Evolutionary conservation across 2,888 invertebrate genomes (phyloP), one percentile per base, ranked within the genome.

Genomic region (Sinodicranocentrus sp.): DNA sequence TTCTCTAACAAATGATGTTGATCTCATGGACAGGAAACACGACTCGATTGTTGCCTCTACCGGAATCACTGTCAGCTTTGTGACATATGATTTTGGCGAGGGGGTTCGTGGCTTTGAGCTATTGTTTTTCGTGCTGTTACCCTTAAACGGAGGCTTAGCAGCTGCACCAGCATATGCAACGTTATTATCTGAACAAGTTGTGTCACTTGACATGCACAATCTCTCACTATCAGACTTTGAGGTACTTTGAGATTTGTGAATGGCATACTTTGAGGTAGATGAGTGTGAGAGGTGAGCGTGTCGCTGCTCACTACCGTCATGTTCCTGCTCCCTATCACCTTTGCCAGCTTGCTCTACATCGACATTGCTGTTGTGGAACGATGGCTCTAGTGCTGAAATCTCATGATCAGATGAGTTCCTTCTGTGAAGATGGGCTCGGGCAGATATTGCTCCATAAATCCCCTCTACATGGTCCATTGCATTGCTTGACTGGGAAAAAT

Each of bases 41-140:
- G 82, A 70, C 63, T 82, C 82, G 48, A 26, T 76, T 48, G 63
- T 71, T 63, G 82, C 61, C 19, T 82, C 82, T 5, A 76, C 82
- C 63, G 82, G 82, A 68, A 82, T 82, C 48, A 82, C 82, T 44
- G 82, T 82, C 13, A 82, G 76, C 33, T 76, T 82, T 48, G 82
- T 76, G 48, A 82, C 76, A 54, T 82, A 82, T 33, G 82, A 82
- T 70, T 76, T 82, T 61, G 82, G 82, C 26, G 82, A 76, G 0
- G 82, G 70, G 28, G 70, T 76, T 52, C 76, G 59, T 2, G 70
- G 17, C 71, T 68, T 82, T 25, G 54, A 61, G 28, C 39, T 39
- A 25, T 57, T 44, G 33, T 52, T 19, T 8, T 19, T 52, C 3
- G 13, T 26, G 21, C n/a, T 59, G 15, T 59, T 59, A 23, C 25